Conservation (phyloP, 2,888 invertebrate genomes). For the Caenorhabditis sp. region DNA sequence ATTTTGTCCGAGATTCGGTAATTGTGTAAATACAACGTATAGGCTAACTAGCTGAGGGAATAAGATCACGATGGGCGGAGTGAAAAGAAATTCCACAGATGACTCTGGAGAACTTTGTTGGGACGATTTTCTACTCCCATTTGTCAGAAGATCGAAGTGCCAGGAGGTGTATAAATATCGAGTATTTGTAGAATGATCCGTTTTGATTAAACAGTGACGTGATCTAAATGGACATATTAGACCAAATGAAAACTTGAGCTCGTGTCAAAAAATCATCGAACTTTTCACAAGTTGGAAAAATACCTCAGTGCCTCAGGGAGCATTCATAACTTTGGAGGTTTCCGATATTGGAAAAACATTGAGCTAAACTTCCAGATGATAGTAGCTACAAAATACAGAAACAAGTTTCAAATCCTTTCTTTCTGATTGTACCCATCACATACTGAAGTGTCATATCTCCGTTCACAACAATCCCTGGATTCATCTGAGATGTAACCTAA, state of each 20-base stretch:
- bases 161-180: conserved; percentile 11
- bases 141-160: background rate
- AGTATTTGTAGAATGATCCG: background rate
- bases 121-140: background rate
- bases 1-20: conserved; percentile 41
- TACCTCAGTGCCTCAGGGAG: too few species aligned
- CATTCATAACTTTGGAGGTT: too few species aligned
- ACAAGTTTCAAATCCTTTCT: too few species aligned
- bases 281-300: too few species aligned
- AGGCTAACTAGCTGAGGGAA: conserved; percentile 7
- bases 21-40: conserved; percentile 40
- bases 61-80: background rate
- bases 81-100: conserved; percentile 9
- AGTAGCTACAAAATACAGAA: too few species aligned
- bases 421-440: too few species aligned
- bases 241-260: background rate
- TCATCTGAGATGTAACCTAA: too few species aligned
- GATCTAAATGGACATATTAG: conserved; percentile 9
- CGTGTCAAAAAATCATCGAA: too few species aligned
- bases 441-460: too few species aligned
- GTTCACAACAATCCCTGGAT: too few species aligned
- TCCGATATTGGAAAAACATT: background rate
- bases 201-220: conserved; percentile 17
- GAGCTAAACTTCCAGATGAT: too few species aligned
- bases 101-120: background rate